Evolutionary conservation across 2,113 vertebrate genomes (phyloP).

Genomic region (Psephotus haematonotus): DNA sequence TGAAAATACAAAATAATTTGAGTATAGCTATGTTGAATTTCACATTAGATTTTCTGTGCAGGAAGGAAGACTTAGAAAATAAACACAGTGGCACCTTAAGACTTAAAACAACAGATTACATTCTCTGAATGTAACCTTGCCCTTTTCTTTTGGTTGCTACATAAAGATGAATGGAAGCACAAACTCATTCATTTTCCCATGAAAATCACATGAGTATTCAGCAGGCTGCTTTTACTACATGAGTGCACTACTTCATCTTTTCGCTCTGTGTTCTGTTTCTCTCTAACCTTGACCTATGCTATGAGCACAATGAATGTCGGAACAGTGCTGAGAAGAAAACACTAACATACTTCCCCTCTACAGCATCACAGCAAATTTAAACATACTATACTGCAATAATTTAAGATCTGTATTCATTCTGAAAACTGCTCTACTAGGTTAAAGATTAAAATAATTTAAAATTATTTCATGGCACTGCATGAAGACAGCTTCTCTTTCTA

Average conservation of each 20-base stretch:
- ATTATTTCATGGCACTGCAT: not conserved
- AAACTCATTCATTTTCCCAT: not conserved
- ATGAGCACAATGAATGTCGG: not conserved
- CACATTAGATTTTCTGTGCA: not conserved
- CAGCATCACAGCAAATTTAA: not conserved
- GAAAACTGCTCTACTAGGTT: not conserved
- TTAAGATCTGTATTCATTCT: not conserved
- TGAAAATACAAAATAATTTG: not conserved
- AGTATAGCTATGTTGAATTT: not conserved
- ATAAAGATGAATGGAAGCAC: not conserved
- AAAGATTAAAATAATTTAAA: not conserved
- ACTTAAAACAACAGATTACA: not conserved
- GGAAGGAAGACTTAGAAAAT: not conserved
- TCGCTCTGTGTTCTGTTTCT: not conserved
- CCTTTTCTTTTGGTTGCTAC: not conserved
- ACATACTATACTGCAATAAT: not conserved
- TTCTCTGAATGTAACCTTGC: not conserved
- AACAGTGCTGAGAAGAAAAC: not conserved
- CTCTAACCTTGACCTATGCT: not conserved
- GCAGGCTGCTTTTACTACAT: not conserved
- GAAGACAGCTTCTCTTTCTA: not conserved
- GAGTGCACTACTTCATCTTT: not conserved
- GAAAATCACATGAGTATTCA: not conserved
- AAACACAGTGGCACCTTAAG: not conserved
- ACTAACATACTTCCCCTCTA: not conserved